phyloP scores from a whole-genome alignment of 2,797 vertebrate genomes.

The Champsocephalus gunnari region DNA sequence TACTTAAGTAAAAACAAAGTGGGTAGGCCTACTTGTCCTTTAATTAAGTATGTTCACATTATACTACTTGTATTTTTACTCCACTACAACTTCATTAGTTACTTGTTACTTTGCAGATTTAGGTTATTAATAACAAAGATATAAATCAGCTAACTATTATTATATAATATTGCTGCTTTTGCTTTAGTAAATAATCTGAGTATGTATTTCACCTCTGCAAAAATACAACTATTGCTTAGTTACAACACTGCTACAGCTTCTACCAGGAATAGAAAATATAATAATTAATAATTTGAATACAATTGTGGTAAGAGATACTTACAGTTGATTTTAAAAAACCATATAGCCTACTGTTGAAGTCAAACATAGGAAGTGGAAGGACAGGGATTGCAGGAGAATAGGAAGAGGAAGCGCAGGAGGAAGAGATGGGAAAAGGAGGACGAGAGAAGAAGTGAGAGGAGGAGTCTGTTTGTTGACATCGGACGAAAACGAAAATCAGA shows the following conservation, averaged over 20 bases:
- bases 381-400: not conserved
- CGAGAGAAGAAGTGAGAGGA: constrained; percentile 57
- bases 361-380: not conserved
- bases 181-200: not conserved
- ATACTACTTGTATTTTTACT: no score
- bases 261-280: not conserved
- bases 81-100: no score
- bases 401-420: constrained; percentile 9
- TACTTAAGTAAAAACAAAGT: no score
- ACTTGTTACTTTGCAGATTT: no score
- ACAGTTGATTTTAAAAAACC: not conserved
- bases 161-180: no score
- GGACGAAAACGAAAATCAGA: constrained; percentile 77
- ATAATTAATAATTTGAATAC: not conserved
- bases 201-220: no score
- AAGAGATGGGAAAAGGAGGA: constrained; percentile 10
- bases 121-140: no score
- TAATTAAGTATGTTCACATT: no score
- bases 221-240: not conserved
- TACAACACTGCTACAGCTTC: not conserved
- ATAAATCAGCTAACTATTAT: no score
- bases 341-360: not conserved
- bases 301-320: not conserved
- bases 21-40: no score
- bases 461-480: constrained; percentile 88